A percentile compares a stretch with the other conserved stretches of the same genome.
Conservation (phyloP, 1,140 invertebrate genomes). For the Pogonomyrmex barbatus region DNA sequence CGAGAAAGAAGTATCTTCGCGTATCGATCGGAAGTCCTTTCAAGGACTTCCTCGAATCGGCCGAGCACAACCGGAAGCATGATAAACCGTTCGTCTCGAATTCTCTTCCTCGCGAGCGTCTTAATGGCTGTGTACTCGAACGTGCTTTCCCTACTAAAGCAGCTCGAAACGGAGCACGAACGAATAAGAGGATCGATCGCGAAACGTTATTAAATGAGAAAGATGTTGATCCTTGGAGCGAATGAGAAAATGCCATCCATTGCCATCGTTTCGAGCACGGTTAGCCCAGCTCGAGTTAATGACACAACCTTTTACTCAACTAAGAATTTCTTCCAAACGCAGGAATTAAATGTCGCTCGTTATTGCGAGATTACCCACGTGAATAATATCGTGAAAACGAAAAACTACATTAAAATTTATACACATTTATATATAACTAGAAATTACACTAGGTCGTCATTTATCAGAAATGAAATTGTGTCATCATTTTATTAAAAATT, state of each 20-base stretch:
- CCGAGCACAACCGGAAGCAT: conserved; percentile 52
- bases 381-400: neutral
- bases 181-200: conserved; percentile 51
- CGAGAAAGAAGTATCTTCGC: conserved; percentile 5
- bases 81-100: conserved; percentile 54
- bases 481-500: conserved; percentile 2
- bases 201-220: conserved; percentile 64
- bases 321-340: conserved; percentile 2
- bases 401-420: neutral
- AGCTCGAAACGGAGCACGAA: conserved; percentile 30
- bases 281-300: conserved; percentile 28
- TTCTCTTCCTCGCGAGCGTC: conserved; percentile 49
- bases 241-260: conserved; percentile 47
- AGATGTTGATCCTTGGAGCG: conserved; percentile 50
- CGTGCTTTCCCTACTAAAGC: conserved; percentile 59
- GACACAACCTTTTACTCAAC: conserved; percentile 20
- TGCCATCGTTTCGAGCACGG: conserved; percentile 42
- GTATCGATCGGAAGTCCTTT: conserved; percentile 50
- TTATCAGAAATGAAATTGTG: neutral
- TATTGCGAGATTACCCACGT: neutral
- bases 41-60: conserved; percentile 23
- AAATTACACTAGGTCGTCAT: neutral
- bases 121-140: conserved; percentile 60
- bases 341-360: conserved; percentile 16
- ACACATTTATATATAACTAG: neutral